Base-by-base conservation (phyloP, 2,797 vertebrate species). In the Acipenser transmontanus region DNA sequence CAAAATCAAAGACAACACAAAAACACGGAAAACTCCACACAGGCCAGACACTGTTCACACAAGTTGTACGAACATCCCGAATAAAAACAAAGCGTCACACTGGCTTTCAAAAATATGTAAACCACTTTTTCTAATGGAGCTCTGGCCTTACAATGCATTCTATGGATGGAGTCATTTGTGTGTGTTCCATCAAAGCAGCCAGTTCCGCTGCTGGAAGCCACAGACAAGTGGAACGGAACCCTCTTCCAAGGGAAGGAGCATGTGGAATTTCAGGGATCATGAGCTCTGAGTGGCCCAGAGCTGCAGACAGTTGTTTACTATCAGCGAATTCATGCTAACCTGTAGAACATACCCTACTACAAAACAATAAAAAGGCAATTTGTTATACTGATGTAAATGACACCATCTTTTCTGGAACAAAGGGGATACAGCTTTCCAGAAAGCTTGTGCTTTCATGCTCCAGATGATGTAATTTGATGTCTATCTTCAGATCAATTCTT, bases 261-360 rank as follows among this genome's bases (percentile, higher is more conserved):
- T 54, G 52, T 54, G 52, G 52, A 54, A 54, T 54, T n/a, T 54
- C 52, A 54, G 8, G 52, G 52, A n/a, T 54, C 52, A 54, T 54
- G 52, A 9, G 7, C 52, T n/a, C n/a, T 6, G n/a, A 54, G 7
- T 54, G 52, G 9, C 5, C n/a, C 52, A 3, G 52, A 54, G 52
- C 52, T 6, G 9, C 52, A 54, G n/a, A n/a, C 8, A 6, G 4
- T 7, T 54, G 52, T 8, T 54, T 54, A 54, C 7, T 54, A 54
- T 8, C 7, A 7, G n/a, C n/a, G 52, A 54, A 0, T 7, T 54
- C 52, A 54, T n/a, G n/a, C n/a, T 54, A 8, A 54, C 8, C 52
- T 54, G n/a, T 54, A n/a, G 52, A 54, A n/a, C 7, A 54, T 54
- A 6, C n/a, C 9, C 52, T 9, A 9, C 1, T 54, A 54, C 52